Base-by-base conservation (phyloP, 1,140 invertebrate species). In the Drosophila neocordata region DNA sequence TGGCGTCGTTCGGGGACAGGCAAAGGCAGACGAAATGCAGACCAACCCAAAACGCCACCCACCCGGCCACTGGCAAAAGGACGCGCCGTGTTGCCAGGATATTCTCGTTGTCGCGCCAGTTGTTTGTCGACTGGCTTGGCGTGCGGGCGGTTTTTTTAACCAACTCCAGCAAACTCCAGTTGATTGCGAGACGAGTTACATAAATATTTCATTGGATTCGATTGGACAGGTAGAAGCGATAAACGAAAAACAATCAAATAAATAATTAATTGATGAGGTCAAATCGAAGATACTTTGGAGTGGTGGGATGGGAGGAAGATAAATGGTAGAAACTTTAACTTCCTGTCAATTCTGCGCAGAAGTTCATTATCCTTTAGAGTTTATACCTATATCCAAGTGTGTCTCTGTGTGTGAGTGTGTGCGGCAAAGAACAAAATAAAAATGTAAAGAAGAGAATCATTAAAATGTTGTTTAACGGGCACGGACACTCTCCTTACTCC, bases 71-170 rank as follows among this genome's bases (percentile, higher is more conserved):
- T 31, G 52, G 73, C 51, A 48, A 62, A 66, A 65, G 69, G 67
- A 69, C 73, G 59, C 82, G 61, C 71, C 71, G 65, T 57, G 72
- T 75, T 74, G 72, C 72, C 78, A 79, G 77, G 77, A 79, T 69
- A 68, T 77, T 76, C 24, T 55, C 56, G 65, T 61, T 69, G 53
- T 34, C 53, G 83, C 59, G 83, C 59, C 82, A 87, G 82, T 87
- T 87, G 83, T 88, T 87, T 88, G 75, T 78, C 83, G 82, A 88
- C 82, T 87, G 83, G 78, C 82, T 62, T 79, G 60, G 71, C 82
- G 69, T 85, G 83, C 83, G 75, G 82, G 82, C 73, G 81, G 69
- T 68, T 62, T 79, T 71, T 64, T 48, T 13, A 44, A 58, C 20
- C 11, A 24, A 24, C 57, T 66, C 48, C 56, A 1, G 22, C 15